Base-by-base conservation (phyloP, 35 echinoderm and acorn worm species). In the Ptychodera flava region DNA sequence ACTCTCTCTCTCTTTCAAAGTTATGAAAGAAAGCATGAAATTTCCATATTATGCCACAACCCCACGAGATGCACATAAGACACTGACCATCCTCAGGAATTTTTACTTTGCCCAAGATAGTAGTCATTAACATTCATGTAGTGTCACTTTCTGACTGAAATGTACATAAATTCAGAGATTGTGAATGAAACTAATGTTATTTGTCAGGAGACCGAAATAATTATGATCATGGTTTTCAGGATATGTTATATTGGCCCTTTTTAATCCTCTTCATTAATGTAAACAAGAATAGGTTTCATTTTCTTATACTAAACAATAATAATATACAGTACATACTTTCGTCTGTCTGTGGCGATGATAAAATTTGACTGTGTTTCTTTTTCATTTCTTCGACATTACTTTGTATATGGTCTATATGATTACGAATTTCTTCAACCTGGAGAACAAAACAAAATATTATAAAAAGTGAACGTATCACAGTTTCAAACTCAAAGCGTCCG, bases 381-480 rank as follows among this genome's bases (percentile, higher is more conserved):
- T 99, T 99, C 28, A 99, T 92, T 78, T 99, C 96, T 77, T 99
- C 96, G 32, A 99, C 96, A 94, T 94, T 99, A 85, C 88, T 78
- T 78, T 92, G 85, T 85, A 99, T 99, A 88, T 94, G 91, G 88
- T 99, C 96, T 83, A 99, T 99, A 76, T 91, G 94, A 35, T 89
- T 90, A 78, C 96, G 91, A 36, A 99, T 94, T 80, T 99, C 96
- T 92, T 99, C 96, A 35, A 99, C 96, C 96, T 99, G 83, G 15
- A 77, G 30, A 2, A 89, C n/a, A 82, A 86, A 33, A 77, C 33
- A 90, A 75, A 89, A 84, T 15, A 35, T 35, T 35, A 37, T 35
- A 37, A 12, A 82, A n/a, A n/a, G n/a, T n/a, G n/a, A n/a, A n/a
- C n/a, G n/a, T n/a, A n/a, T n/a, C n/a, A n/a, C n/a, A n/a, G n/a